A percentile compares a stretch with the other conserved stretches of the same genome.
Conservation (phyloP, 2,888 invertebrate genomes). For the Drosophila atripex region DNA sequence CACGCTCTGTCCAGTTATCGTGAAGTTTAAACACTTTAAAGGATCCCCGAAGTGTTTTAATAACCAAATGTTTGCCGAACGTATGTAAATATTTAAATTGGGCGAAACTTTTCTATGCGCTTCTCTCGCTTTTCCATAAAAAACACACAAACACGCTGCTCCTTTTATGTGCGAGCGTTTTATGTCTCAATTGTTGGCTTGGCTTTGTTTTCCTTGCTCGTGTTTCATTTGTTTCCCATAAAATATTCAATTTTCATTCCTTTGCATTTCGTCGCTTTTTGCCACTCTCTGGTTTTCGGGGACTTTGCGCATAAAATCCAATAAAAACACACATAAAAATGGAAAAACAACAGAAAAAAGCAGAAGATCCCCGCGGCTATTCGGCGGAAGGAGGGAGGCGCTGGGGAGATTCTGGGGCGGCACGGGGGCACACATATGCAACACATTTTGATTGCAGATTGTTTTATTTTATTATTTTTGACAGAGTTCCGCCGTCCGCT, state of each 20-base stretch:
- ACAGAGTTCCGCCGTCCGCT: no score
- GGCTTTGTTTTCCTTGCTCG: slow-evolving; percentile 31
- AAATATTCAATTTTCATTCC: slow-evolving; percentile 68
- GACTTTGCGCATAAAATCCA: slow-evolving; percentile 42
- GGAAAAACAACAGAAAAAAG: slow-evolving; percentile 7
- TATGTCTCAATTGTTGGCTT: slow-evolving; percentile 13
- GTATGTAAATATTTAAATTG: background rate
- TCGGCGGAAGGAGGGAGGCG: background rate
- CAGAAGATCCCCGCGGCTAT: slow-evolving; percentile 18
- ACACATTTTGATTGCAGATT: slow-evolving; percentile 54
- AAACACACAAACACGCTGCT: background rate
- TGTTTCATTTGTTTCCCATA: slow-evolving; percentile 41
- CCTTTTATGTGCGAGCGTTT: background rate
- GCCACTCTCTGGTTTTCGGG: slow-evolving; percentile 1
- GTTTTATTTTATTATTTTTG: slow-evolving; percentile 4
- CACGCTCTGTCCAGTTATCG: background rate
- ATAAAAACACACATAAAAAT: slow-evolving; percentile 54
- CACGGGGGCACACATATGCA: slow-evolving; percentile 52
- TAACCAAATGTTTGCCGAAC: background rate
- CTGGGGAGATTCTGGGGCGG: background rate
- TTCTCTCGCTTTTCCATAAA: background rate
- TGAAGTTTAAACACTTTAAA: background rate
- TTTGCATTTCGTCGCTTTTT: slow-evolving; percentile 15
- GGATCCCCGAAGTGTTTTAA: background rate
- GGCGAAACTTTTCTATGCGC: background rate